Base-by-base conservation (phyloP, 2,888 invertebrate genomes). In the Brachycybe producta region DNA sequence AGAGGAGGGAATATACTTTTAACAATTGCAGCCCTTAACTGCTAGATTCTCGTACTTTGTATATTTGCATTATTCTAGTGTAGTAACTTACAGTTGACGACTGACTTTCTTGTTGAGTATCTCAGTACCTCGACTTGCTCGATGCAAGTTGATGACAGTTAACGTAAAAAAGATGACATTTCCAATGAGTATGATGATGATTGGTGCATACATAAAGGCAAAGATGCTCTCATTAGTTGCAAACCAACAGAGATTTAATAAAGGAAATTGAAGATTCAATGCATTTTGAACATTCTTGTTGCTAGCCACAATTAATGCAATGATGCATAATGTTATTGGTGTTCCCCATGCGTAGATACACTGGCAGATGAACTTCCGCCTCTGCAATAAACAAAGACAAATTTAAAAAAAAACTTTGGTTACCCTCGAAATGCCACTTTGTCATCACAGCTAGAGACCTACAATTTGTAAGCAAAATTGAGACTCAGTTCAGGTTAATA, bases 51-150 rank as follows among this genome's bases (percentile, higher is more conserved):
- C n/a, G n/a, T n/a, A n/a, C n/a, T n/a, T n/a, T n/a, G n/a, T n/a
- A n/a, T n/a, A n/a, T n/a, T n/a, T n/a, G n/a, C n/a, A n/a, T n/a
- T n/a, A n/a, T n/a, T n/a, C n/a, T n/a, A n/a, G n/a, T n/a, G n/a
- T n/a, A n/a, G n/a, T n/a, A n/a, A 39, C 39, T 47, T 47, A 47
- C 47, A 47, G 8, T 47, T 47, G 28, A 38, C 24, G 11, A 15
- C 38, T 24, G n/a, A 13, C 27, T n/a, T 40, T 24, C 8, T 38
- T 2, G 21, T 38, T 39, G n/a, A 39, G 15, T 24, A 39, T 15
- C 8, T 7, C 28, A 1, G 38, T 23, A 2, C 39, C 47, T 4
- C 19, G 11, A 3, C 24, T 40, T 8, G 13, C 28, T 28, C 38
- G 26, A 8, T 19, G 11, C 7, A 47, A 24, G 47, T 47, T 47